Evolutionary conservation across 2,797 vertebrate species (phyloP).

Genomic region (Periparus ater): DNA sequence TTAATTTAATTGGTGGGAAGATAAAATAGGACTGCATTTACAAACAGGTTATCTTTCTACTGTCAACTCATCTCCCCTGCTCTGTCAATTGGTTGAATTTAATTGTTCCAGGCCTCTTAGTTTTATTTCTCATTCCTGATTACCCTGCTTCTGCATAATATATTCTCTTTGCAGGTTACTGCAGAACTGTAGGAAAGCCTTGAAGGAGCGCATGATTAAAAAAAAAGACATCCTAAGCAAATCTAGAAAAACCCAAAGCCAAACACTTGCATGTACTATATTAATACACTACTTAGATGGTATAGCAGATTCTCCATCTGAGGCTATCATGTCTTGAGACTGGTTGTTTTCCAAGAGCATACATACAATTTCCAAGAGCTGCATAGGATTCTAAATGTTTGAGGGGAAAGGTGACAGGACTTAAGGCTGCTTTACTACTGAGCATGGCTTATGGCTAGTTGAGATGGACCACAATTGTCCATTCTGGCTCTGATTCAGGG

Average conservation of each 20-base stretch:
- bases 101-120: conserved; percentile 69
- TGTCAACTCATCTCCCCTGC: conserved; percentile 43
- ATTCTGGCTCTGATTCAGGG: not conserved
- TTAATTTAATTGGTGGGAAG: conserved; percentile 75
- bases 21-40: conserved; percentile 68
- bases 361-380: not conserved
- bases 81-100: conserved; percentile 67
- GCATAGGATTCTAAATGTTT: not conserved
- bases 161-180: conserved; percentile 50
- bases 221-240: conserved; percentile 40
- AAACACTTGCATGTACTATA: not conserved
- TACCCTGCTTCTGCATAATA: conserved; percentile 23
- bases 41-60: conserved; percentile 73
- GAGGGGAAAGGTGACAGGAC: not conserved
- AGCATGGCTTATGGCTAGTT: not conserved
- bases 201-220: conserved; percentile 15
- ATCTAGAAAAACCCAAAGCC: not conserved
- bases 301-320: not conserved
- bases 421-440: not conserved
- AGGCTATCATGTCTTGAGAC: not conserved
- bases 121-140: conserved; percentile 53
- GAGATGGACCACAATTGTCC: not conserved
- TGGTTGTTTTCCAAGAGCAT: not conserved
- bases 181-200: conserved; percentile 19
- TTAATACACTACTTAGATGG: conserved; percentile 5